A percentile compares a stretch with the other conserved stretches of the same genome.
Evolutionary conservation across 2,888 invertebrate genomes (phyloP).

Genomic region (Noctua pronuba): DNA sequence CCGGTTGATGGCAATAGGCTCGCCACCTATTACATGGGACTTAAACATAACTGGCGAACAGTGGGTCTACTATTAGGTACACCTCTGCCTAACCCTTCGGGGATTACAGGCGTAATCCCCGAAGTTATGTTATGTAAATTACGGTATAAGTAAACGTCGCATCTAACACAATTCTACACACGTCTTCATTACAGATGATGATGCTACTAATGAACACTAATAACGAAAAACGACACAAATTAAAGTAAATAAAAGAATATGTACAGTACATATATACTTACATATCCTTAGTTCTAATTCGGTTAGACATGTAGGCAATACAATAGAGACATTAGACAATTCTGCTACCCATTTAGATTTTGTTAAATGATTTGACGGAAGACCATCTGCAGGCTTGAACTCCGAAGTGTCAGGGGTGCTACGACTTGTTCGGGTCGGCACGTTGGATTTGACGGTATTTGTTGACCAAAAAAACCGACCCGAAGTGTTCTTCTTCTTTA

Average conservation of each 20-base stretch:
- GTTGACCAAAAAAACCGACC: not conserved
- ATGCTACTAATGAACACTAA: conserved; percentile 38
- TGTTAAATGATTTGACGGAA: not conserved
- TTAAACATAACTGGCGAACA: too few species aligned
- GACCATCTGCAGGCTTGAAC: conserved; percentile 18
- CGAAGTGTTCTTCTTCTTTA: too few species aligned
- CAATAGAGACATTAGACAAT: conserved; percentile 70
- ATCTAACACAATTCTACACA: conserved; percentile 7
- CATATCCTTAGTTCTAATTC: conserved; percentile 87
- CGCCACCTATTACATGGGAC: too few species aligned
- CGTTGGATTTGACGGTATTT: not conserved
- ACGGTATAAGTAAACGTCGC: not conserved
- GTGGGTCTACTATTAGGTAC: too few species aligned
- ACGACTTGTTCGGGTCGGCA: not conserved
- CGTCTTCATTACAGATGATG: conserved; percentile 15
- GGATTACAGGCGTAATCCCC: too few species aligned
- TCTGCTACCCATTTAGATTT: conserved; percentile 47
- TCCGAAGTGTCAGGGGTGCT: not conserved
- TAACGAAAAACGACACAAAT: conserved; percentile 25
- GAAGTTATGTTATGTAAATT: too few species aligned
- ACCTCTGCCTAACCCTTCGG: too few species aligned
- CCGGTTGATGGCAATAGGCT: too few species aligned
- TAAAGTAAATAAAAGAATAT: conserved; percentile 37
- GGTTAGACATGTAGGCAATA: conserved; percentile 84
- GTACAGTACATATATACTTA: conserved; percentile 76